phyloP scores from a whole-genome alignment of 2,797 vertebrate genomes.

The Momotus momota region DNA sequence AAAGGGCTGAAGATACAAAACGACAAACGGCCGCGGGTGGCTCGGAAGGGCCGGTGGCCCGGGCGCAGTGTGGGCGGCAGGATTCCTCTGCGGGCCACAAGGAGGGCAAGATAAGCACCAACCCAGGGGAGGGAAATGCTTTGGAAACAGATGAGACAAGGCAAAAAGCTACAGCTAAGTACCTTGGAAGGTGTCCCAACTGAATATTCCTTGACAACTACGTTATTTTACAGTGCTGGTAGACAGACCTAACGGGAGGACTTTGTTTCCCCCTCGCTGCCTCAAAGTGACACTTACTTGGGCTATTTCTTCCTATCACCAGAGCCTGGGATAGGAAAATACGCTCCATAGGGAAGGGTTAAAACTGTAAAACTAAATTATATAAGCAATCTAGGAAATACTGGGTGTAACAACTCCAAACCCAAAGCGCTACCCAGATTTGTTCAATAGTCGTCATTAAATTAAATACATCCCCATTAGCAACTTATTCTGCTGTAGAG shows the following conservation, averaged over 20 bases:
- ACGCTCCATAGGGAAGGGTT: background rate
- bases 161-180: background rate
- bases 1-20: background rate
- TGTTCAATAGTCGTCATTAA: background rate
- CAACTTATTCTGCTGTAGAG: background rate
- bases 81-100: background rate
- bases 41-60: background rate
- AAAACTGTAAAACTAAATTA: background rate
- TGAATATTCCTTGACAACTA: fast-evolving
- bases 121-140: background rate
- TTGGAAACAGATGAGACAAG: background rate
- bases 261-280: background rate
- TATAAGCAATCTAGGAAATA: background rate
- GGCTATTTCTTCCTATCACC: background rate
- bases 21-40: background rate
- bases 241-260: too few relatives aligned
- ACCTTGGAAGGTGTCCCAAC: background rate
- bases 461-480: background rate
- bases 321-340: background rate
- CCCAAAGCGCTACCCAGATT: background rate
- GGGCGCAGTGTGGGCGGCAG: background rate
- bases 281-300: background rate
- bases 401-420: background rate
- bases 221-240: background rate
- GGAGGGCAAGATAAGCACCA: background rate